Evolutionary conservation across 2,797 vertebrate species (phyloP).

Genomic region (Enoplosus armatus): DNA sequence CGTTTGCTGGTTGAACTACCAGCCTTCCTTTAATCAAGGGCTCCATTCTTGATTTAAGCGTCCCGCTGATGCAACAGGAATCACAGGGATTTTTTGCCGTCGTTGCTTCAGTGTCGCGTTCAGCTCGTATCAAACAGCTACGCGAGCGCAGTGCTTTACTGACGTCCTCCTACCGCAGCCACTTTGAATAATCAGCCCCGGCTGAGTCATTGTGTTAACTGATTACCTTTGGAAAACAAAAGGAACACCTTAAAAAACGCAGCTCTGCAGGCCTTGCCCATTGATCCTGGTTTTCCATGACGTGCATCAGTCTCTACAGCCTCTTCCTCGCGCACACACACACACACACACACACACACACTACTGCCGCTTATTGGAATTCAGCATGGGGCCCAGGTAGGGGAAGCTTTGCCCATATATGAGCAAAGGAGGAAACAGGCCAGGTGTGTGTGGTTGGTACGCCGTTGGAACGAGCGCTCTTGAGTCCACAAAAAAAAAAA

Average conservation of each 20-base stretch:
- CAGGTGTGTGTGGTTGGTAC: conserved; percentile 80
- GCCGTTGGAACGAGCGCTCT: conserved; percentile 71
- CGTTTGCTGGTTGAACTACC: conserved; percentile 3
- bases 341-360: conserved; percentile 22
- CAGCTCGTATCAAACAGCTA: conserved; percentile 33
- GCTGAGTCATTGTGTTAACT: conserved; percentile 78
- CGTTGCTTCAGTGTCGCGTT: not conserved
- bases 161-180: conserved; percentile 41
- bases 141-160: conserved; percentile 23
- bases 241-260: conserved; percentile 77
- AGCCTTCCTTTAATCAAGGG: conserved; percentile 25
- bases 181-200: conserved; percentile 68
- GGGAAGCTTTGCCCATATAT: conserved; percentile 86
- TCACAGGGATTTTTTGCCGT: conserved; percentile 10
- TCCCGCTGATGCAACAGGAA: conserved; percentile 23
- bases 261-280: conserved; percentile 69
- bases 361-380: conserved; percentile 78
- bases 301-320: conserved; percentile 73
- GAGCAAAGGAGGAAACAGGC: conserved; percentile 77
- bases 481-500: conserved; percentile 53
- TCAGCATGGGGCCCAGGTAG: conserved; percentile 82
- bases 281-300: conserved; percentile 86
- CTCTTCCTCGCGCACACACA: conserved; percentile 41
- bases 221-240: conserved; percentile 81
- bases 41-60: conserved; percentile 24